Evolutionary conservation across 2,113 vertebrate species (phyloP), one percentile per base, ranked within the genome.

Genomic region (Lichenostomus cassidix): DNA sequence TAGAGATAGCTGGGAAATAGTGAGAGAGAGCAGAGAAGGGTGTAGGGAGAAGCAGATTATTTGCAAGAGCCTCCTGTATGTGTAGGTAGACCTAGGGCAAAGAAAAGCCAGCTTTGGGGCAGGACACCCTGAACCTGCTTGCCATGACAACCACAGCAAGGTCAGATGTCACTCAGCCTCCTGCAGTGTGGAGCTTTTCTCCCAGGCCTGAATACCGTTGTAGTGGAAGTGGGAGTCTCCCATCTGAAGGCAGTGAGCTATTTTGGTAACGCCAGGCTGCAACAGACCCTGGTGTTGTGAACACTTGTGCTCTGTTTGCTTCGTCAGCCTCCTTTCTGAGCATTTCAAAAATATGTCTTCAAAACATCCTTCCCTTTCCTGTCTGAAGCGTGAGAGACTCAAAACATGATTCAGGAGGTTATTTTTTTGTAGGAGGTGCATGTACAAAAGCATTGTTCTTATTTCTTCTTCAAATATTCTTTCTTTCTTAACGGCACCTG

Each of bases 321-420:
- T 92, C 24, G 11, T 91, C 70, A 69, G 31, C 59, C 74, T 90
- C 46, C 28, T 73, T 95, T 90, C 78, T 97, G 88, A 95, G 55
- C 55, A 35, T 93, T 95, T 96, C 65, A 79, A 79, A 19, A 15
- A 78, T 50, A 83, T 80, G 73, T 78, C 84, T 95, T 87, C 73
- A 50, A 52, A 94, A 50, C 29, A 74, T 47, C 21, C 39, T 8
- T 69, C 35, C 33, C 67, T 74, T 81, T 76, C 71, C 76, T 83
- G 24, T 56, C 47, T 93, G 59, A 73, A 94, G 49, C 10, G 8
- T 25, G 58, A 82, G 62, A 87, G 88, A 52, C 83, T 87, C 49
- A 63, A 97, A 97, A 94, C 35, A 42, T 49, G 49, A 89, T 91
- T 86, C 60, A 58, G 69, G 50, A 44, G 28, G 28, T 44, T 68